Base-by-base conservation (phyloP, 2,888 invertebrate species). In the Trissolcus japonicus region DNA sequence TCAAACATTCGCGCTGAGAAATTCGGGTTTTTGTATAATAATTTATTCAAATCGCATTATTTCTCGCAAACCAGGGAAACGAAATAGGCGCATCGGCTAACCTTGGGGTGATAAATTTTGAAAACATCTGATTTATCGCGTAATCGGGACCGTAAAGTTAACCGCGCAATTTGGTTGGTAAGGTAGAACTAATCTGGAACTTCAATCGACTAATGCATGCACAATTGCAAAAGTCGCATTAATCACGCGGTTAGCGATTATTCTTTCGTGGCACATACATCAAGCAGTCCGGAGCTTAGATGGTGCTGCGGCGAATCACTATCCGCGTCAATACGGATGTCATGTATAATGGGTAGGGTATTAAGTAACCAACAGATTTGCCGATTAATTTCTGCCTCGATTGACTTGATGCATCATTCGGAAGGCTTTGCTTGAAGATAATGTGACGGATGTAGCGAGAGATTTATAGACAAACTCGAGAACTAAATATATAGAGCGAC, bases 401-500 rank as follows among this genome's bases (percentile, higher is more conserved):
- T 56, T 48, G 40, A 69, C 16, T 71, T 57, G 51, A 62, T 62
- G 60, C 48, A 68, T 54, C 60, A 60, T 17, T 54, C 57, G 14
- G 48, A 19, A 13, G 7, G 66, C 60, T 73, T 73, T 66, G 29
- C 60, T 54, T 29, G 25, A 17, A 48, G 66, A 66, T 57, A 66
- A 73, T 66, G 66, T 60, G 73, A 55, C 60, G 73, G 60, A 60
- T 62, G 65, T 40, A 50, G 40, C 46, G 53, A 40, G 19, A 73
- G 63, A 71, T 71, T 71, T 71, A 71, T 71, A 40, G 62, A 13
- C 51, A 16, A 54, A 29, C 14, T 21, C 16, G 14, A 9, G 29
- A 29, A 21, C 56, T 56, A n/a, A n/a, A 25, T 53, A 50, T 19
- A 21, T 7, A 6, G 35, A 50, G 29, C 13, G 53, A 16, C 40